Evolutionary conservation across 2,113 vertebrate species (phyloP), one percentile per base, ranked within the genome.

Genomic region (Myodes glareolus): DNA sequence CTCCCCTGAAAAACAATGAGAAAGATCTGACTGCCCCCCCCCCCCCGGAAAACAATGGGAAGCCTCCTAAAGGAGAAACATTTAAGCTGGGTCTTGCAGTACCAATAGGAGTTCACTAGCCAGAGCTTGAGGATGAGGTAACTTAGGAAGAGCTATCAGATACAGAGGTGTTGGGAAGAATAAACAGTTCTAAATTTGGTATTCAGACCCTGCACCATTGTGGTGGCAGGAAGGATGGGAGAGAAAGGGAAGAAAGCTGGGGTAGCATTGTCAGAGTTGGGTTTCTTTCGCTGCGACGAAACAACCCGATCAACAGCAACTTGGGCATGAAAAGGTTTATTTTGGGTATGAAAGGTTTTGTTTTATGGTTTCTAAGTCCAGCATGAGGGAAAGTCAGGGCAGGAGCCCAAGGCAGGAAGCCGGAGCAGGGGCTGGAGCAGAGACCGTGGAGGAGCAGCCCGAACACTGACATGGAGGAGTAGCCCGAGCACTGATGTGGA

Each of bases 131-230:
- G n/a, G 36, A 2, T 1, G 19, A 76, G 75, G 58, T 8, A 21
- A 4, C 42, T 29, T 7, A 39, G 16, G n/a, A 55, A 36, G 12
- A 2, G 1, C n/a, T 21, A 1, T 0, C 27, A 14, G 45, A 31
- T 1, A 25, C 0, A n/a, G 82, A 77, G 1, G 10, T 65, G 39
- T 17, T 0, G 42, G 90, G 58, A 63, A 82, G 78, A 31, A 25
- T 3, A 25, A 23, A 29, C 2, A 29, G 50, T 47, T 55, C 39
- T 75, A 4, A 7, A 36, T 7, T 0, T 13, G 21, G 78, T 31
- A 47, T 16, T 0, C 0, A 33, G 27, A 1, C 55, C 29, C 68
- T 78, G 76, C 45, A 12, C 42, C 29, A 2, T 0, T 1, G 17
- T 1, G 85, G 52, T 0, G 0, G 25, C 45, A 19, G 45, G 29